phyloP scores from a whole-genome alignment of 1,140 invertebrate genomes.

The Cyphomyrmex costatus region DNA sequence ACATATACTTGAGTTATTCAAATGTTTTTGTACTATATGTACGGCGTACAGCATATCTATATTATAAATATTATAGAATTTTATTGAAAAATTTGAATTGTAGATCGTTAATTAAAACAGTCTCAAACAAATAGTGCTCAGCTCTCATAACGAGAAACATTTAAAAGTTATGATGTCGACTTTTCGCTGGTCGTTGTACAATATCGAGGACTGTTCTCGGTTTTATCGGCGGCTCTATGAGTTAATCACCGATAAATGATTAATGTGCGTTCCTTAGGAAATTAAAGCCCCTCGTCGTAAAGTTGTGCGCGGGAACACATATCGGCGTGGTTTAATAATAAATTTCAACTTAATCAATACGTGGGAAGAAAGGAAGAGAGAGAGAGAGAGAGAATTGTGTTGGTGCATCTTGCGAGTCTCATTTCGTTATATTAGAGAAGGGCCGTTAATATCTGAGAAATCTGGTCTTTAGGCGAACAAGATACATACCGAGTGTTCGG shows the following conservation, averaged over 20 bases:
- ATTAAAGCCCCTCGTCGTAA: slow-evolving; percentile 58
- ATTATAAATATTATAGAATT: neutral
- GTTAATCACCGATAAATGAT: slow-evolving; percentile 61
- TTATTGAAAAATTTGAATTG: neutral
- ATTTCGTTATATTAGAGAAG: slow-evolving; percentile 34
- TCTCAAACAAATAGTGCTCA: neutral
- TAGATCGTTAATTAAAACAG: slow-evolving; percentile 1
- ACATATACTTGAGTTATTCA: neutral
- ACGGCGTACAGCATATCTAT: neutral
- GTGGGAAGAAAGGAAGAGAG: slow-evolving; percentile 13
- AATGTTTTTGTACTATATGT: neutral
- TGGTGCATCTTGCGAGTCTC: slow-evolving; percentile 8
- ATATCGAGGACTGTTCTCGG: slow-evolving; percentile 42
- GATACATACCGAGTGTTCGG: slow-evolving; percentile 10
- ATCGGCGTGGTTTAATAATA: slow-evolving; percentile 51
- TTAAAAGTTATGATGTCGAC: neutral
- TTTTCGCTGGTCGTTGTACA: slow-evolving; percentile 16
- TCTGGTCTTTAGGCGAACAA: slow-evolving; percentile 41
- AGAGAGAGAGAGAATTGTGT: neutral
- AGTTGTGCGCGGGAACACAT: slow-evolving; percentile 25
- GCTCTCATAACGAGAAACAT: neutral
- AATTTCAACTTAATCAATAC: slow-evolving; percentile 62
- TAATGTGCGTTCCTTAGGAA: slow-evolving; percentile 54
- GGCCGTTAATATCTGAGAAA: slow-evolving; percentile 32
- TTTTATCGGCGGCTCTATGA: slow-evolving; percentile 48